Evolutionary conservation across 2,113 vertebrate genomes (phyloP), one percentile per base, ranked within the genome.

Genomic region (Hippolais icterina): DNA sequence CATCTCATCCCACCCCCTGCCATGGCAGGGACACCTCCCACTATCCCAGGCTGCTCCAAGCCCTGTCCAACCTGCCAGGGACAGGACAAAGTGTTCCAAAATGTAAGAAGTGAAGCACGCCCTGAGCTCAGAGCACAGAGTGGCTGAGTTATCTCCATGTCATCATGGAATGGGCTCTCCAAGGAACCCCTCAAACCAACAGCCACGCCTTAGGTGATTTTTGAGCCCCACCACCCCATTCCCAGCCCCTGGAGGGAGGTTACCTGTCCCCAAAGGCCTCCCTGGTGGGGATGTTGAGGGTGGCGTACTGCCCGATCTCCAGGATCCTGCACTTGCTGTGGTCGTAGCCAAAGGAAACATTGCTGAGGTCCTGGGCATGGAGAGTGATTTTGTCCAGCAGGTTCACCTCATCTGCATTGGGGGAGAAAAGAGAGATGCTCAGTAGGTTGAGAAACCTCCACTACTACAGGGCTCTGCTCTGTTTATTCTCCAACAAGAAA

Each of bases 301-400:
- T 99, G 3, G 99, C 98, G 7, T 99, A 99, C 94, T 98, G 99
- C 37, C 98, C 98, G 1, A 99, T 85, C 88, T 98, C 97, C 31
- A 99, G 96, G 15, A 97, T 52, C 15, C 97, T 98, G 97, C 98
- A 99, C 70, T 93, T 94, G 72, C 84, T 54, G 37, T 96, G 97
- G 14, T 97, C 98, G 18, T 95, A 68, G 15, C 93, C 70, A 37
- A 98, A 68, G 27, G 98, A 98, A 76, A 98, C 46, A 22, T 99
- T 99, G 61, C 95, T 98, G 91, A 95, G 96, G 79, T 97, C 97
- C 11, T 94, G 97, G 1, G 97, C 80, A 0, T 93, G 94, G 24
- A 89, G 93, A 10, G 93, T 97, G 46, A 99, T 94, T 85, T 97
- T 97, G 79, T 98, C 97, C 90, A 99, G 97, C 71, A 99, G 71